Evolutionary conservation across 1,140 invertebrate species (phyloP).

Genomic region (Zelostemma sp.): DNA sequence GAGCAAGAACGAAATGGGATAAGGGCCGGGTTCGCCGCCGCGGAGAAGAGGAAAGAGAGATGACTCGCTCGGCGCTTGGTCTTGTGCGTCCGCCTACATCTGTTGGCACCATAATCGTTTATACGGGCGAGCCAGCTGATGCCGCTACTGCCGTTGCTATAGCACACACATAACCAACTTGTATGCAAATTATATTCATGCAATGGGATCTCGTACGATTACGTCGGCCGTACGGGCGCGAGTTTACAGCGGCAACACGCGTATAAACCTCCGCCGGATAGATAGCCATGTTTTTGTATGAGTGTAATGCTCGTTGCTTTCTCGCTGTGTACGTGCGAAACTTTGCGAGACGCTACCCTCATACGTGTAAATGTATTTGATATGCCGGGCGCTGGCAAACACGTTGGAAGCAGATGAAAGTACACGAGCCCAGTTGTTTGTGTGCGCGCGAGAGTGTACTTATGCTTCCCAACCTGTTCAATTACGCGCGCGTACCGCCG

Average conservation of each 20-base stretch:
- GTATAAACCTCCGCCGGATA: constrained; percentile 67
- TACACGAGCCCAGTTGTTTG: neutral
- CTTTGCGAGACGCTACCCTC: too few species aligned
- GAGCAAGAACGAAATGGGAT: too few species aligned
- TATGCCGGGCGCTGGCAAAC: constrained; percentile 26
- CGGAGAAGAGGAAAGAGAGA: constrained; percentile 38
- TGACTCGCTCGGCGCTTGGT: constrained; percentile 23
- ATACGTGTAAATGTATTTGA: constrained; percentile 28
- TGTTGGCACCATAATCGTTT: constrained; percentile 71
- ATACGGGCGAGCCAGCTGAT: constrained; percentile 70
- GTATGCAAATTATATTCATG: constrained; percentile 72
- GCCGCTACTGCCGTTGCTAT: constrained; percentile 49
- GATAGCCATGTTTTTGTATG: constrained; percentile 61
- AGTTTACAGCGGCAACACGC: constrained; percentile 69
- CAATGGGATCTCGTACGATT: constrained; percentile 69
- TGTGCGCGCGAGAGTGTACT: neutral
- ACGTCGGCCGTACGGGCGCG: constrained; percentile 62
- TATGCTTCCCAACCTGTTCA: constrained; percentile 46
- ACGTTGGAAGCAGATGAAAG: neutral
- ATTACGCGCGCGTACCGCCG: constrained; percentile 56
- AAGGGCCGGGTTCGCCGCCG: too few species aligned
- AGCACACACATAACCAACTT: constrained; percentile 67
- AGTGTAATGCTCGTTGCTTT: constrained; percentile 46
- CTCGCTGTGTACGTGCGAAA: constrained; percentile 36
- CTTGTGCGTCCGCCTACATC: constrained; percentile 66